Conservation (phyloP, 1,140 invertebrate species). For the Drosophila punjabiensis region DNA sequence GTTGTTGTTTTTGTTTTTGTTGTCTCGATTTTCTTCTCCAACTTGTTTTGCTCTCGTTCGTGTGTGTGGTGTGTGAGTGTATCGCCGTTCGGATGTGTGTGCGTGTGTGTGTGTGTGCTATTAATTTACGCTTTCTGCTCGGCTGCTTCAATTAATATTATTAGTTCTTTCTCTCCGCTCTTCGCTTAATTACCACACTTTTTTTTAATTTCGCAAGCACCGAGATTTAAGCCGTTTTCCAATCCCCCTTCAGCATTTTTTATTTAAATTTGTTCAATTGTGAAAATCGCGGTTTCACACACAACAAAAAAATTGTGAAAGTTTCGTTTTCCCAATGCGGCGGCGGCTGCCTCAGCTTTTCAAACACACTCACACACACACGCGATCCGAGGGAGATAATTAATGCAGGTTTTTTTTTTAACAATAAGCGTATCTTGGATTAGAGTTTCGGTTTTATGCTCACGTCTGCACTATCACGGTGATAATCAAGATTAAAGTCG, state of each 20-base stretch:
- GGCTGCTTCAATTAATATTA: conserved; percentile 82
- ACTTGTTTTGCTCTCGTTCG: conserved; percentile 55
- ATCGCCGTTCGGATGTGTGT: not conserved
- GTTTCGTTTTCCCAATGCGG: conserved; percentile 57
- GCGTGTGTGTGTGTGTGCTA: conserved; percentile 41
- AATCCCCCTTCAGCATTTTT: conserved; percentile 6
- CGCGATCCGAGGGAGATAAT: conserved; percentile 20
- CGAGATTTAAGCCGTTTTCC: conserved; percentile 15
- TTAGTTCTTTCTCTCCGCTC: conserved; percentile 71
- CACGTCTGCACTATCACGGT: conserved; percentile 21
- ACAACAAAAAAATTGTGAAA: conserved; percentile 60
- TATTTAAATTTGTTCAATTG: conserved; percentile 69
- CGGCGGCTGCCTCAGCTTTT: conserved; percentile 40
- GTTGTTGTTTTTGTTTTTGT: conserved; percentile 32
- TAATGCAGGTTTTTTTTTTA: conserved; percentile 25
- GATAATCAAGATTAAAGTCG: conserved; percentile 5
- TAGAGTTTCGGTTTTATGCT: conserved; percentile 20
- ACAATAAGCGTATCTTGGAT: conserved; percentile 21
- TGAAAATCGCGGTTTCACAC: conserved; percentile 64
- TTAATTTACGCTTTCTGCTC: conserved; percentile 80
- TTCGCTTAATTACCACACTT: conserved; percentile 69
- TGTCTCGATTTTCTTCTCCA: conserved; percentile 43
- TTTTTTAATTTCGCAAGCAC: conserved; percentile 42
- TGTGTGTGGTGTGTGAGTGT: not conserved
- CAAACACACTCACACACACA: conserved; percentile 3